Evolutionary conservation across 2,888 invertebrate species (phyloP).

Genomic region (Platynereis dumerilii): DNA sequence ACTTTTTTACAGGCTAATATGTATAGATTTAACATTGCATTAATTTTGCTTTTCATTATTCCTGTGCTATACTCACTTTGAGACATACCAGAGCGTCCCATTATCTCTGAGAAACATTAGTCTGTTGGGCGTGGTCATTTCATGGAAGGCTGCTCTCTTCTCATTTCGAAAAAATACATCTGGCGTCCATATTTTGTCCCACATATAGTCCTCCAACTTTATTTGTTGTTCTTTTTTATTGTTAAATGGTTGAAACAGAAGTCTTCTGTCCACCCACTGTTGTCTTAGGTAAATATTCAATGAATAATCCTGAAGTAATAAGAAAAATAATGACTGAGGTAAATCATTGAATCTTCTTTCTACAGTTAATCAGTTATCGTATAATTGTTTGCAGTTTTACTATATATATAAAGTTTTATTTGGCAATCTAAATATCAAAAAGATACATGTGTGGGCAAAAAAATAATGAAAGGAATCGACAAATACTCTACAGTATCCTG

Average conservation of each 20-base stretch:
- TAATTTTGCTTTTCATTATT: no score
- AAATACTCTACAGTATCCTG: no score
- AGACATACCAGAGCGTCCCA: constrained; percentile 41
- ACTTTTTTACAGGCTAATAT: no score
- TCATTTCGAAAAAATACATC: constrained; percentile 43
- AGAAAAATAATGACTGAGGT: no score
- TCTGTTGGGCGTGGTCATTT: constrained; percentile 40
- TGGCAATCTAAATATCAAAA: no score
- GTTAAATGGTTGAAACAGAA: constrained; percentile 56
- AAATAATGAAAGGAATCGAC: no score
- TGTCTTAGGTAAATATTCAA: constrained; percentile 92
- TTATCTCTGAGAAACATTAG: constrained; percentile 33
- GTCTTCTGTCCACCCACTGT: constrained; percentile 88
- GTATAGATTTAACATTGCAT: no score
- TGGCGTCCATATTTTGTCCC: constrained; percentile 40
- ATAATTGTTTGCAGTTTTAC: no score
- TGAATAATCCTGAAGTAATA: constrained; percentile 78
- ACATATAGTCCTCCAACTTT: constrained; percentile 28
- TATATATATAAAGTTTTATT: no score
- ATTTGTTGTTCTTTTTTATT: constrained; percentile 14
- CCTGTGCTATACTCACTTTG: constrained; percentile 43
- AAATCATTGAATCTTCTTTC: not conserved
- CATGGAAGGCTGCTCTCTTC: constrained; percentile 39
- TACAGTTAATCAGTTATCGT: not conserved
- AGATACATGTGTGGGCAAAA: no score